A percentile compares a stretch with the other conserved stretches of the same genome.
Conservation (phyloP, 2,113 vertebrate genomes). For the Tetrax tetrax region DNA sequence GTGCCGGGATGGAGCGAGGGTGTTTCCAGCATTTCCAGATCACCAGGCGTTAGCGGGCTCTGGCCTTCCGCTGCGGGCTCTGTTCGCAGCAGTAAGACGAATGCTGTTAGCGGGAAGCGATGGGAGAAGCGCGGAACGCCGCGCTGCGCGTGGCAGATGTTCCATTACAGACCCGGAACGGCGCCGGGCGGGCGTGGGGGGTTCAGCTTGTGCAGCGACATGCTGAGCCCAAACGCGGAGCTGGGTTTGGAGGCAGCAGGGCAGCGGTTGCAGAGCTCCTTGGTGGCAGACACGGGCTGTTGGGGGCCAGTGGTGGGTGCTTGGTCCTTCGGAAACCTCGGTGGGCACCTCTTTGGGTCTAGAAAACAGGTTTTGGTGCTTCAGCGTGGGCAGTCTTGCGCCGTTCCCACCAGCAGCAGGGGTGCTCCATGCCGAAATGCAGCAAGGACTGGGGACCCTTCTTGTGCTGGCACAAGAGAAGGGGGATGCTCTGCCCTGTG, state of each 20-base stretch:
- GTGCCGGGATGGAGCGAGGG: background rate
- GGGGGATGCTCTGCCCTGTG: background rate
- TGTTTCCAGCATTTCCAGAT: rapidly evolving
- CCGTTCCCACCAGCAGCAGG: background rate
- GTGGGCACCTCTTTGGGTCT: background rate
- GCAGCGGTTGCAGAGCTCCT: background rate
- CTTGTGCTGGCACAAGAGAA: background rate
- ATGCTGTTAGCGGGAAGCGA: rapidly evolving
- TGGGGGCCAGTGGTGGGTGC: background rate
- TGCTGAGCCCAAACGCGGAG: background rate
- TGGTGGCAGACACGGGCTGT: background rate
- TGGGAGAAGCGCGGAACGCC: rapidly evolving
- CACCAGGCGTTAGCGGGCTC: background rate
- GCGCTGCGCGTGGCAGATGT: rapidly evolving
- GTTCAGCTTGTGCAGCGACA: background rate
- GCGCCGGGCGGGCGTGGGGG: rapidly evolving
- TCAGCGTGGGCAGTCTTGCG: background rate
- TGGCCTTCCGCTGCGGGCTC: background rate
- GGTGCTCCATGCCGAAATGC: background rate
- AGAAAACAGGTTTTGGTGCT: background rate
- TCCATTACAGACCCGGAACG: background rate
- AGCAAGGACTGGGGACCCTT: background rate
- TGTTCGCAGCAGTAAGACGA: rapidly evolving
- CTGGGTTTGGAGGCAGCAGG: rapidly evolving
- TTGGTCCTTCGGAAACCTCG: background rate